Conservation (phyloP, 1,140 invertebrate genomes). For the Adoxophyes honmai region DNA sequence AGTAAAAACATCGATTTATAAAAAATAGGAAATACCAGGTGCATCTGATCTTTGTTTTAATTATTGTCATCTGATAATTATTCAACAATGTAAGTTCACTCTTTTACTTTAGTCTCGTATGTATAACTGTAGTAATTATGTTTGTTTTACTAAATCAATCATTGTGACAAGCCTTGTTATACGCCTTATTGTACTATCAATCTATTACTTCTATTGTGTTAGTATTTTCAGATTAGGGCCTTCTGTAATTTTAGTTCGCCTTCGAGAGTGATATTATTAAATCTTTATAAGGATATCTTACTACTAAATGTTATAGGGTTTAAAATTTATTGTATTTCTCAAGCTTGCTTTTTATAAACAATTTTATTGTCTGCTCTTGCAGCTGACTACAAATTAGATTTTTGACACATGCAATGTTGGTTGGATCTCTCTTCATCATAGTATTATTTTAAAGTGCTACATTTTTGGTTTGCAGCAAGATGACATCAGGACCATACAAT, state of each 20-base stretch:
- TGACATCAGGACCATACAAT: constrained; percentile 97
- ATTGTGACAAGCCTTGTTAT: constrained; percentile 4
- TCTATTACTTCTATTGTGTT: background rate
- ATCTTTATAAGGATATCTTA: no score
- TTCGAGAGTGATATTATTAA: no score
- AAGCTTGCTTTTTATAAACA: no score
- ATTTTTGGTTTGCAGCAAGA: constrained; percentile 72
- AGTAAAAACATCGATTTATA: constrained; percentile 9
- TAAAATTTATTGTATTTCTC: no score
- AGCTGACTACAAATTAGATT: no score
- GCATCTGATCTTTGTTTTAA: background rate
- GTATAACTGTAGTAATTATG: background rate
- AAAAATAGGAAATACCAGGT: constrained; percentile 1
- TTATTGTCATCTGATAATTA: constrained; percentile 1
- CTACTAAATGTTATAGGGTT: no score
- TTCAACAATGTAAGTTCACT: background rate
- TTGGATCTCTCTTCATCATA: no score
- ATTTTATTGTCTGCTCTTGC: no score
- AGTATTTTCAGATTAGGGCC: background rate
- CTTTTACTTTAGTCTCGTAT: background rate
- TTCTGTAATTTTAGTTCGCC: no score
- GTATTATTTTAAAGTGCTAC: constrained; percentile 3
- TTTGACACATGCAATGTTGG: no score
- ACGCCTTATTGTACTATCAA: constrained; percentile 5
- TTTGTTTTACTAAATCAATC: constrained; percentile 4